Evolutionary conservation across 2,113 vertebrate genomes (phyloP).

Genomic region (Phaethon lepturus): DNA sequence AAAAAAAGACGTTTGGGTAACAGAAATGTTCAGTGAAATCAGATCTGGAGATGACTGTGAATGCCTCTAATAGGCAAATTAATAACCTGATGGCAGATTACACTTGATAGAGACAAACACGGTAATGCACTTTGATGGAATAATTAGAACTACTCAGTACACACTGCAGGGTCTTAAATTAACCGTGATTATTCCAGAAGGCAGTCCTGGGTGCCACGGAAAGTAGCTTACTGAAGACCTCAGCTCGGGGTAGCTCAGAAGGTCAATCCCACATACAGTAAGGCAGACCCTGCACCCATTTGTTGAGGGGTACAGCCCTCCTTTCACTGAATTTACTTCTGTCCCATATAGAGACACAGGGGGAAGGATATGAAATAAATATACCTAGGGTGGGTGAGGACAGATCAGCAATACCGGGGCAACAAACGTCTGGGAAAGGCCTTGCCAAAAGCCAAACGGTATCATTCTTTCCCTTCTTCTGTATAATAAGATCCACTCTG

Average conservation of each 20-base stretch:
- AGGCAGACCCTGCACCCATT: neutral
- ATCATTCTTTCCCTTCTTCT: neutral
- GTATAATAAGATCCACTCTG: neutral
- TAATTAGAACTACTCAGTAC: conserved; percentile 8
- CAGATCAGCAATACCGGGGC: neutral
- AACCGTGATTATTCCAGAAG: neutral
- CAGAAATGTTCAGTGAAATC: neutral
- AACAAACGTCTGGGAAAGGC: neutral
- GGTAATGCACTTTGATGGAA: neutral
- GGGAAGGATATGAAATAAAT: neutral
- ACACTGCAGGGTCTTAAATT: neutral
- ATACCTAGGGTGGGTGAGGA: neutral
- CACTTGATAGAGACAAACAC: neutral
- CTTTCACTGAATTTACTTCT: neutral
- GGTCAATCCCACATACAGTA: neutral
- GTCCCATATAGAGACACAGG: neutral
- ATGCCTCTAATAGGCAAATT: neutral
- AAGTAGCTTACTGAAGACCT: neutral
- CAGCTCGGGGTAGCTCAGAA: neutral
- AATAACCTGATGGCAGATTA: conserved; percentile 13
- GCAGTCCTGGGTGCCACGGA: neutral
- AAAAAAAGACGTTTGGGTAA: neutral
- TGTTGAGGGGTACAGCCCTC: neutral
- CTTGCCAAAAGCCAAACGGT: neutral
- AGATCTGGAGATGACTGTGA: neutral